Evolutionary conservation across 2,797 vertebrate genomes (phyloP), one percentile per base, ranked within the genome.

Genomic region (Pampus argenteus): DNA sequence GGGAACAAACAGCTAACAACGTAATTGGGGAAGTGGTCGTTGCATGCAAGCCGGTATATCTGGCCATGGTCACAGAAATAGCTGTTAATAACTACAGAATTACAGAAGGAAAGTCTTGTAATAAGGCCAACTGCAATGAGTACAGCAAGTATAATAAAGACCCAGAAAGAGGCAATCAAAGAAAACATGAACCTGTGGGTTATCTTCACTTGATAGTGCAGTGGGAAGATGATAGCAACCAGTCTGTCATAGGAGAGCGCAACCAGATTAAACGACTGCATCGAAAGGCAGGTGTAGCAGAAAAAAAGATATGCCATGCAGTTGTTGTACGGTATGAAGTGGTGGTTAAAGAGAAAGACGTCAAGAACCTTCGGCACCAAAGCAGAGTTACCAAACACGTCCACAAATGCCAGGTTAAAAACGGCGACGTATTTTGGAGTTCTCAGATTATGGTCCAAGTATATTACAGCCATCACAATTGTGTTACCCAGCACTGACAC

Each of bases 31-130:
- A 17, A 71, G n/a, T 66, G 17, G 42, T 79, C 79, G 73, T 90
- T 92, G 65, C 90, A 94, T 0, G 89, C 82, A 8, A 92, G 75
- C 2, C 74, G 57, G 47, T 77, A 92, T 2, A 92, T 54, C 54
- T 85, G 91, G 0, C 89, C 88, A 31, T 92, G 86, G 60, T 93
- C 91, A 62, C 92, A 93, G 71, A 87, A 92, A 73, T 84, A 91
- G 57, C 89, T 93, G 15, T 82, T 67, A 20, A 92, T 78, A 4
- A 78, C 58, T 42, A 83, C 61, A 22, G 91, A 88, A 1, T 67
- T 49, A 72, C 91, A 93, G 60, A 86, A 81, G 13, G 88, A 91
- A 2, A 93, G 84, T 68, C 81, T 74, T 7, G 81, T 89, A 7
- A 93, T 22, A 9, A 92, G 55, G 4, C 83, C 71, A 14, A 72